phyloP scores from a whole-genome alignment of 2,888 invertebrate genomes.

The Drosophila acutilabella region DNA sequence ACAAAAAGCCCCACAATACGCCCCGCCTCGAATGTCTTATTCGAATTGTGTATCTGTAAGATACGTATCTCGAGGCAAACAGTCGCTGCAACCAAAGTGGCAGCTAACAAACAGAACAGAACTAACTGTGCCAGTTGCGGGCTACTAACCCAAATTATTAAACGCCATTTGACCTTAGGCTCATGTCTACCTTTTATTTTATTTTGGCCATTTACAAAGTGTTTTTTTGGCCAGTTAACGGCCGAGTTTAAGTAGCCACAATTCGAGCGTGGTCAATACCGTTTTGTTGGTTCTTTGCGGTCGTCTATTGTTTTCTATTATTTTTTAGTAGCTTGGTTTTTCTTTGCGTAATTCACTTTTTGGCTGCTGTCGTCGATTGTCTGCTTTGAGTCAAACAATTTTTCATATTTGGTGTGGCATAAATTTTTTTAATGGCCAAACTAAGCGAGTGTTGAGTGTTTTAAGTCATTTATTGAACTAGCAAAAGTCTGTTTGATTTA shows the following conservation, averaged over 20 bases:
- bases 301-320: background rate
- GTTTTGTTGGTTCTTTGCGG: slow-evolving; percentile 43
- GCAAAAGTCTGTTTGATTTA: slow-evolving; percentile 22
- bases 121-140: slow-evolving; percentile 25
- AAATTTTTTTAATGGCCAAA: slow-evolving; percentile 31
- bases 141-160: slow-evolving; percentile 74
- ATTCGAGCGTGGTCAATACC: slow-evolving; percentile 61
- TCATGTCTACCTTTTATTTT: slow-evolving; percentile 16
- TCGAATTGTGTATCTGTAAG: slow-evolving; percentile 61
- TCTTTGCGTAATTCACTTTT: slow-evolving; percentile 35
- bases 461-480: background rate
- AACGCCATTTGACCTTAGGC: slow-evolving; percentile 80
- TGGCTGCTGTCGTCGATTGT: slow-evolving; percentile 45
- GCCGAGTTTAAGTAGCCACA: slow-evolving; percentile 60
- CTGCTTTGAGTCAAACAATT: slow-evolving; percentile 6
- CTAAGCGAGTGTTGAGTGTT: slow-evolving; percentile 6
- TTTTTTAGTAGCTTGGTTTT: background rate
- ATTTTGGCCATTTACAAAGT: slow-evolving; percentile 58
- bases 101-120: slow-evolving; percentile 13
- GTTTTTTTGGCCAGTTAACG: slow-evolving; percentile 58
- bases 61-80: slow-evolving; percentile 60
- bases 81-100: slow-evolving; percentile 7
- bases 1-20: slow-evolving; percentile 41
- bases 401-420: slow-evolving; percentile 15
- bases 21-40: slow-evolving; percentile 66